Evolutionary conservation across 1,140 invertebrate genomes (phyloP).

Genomic region (Agraylea sexmaculata): DNA sequence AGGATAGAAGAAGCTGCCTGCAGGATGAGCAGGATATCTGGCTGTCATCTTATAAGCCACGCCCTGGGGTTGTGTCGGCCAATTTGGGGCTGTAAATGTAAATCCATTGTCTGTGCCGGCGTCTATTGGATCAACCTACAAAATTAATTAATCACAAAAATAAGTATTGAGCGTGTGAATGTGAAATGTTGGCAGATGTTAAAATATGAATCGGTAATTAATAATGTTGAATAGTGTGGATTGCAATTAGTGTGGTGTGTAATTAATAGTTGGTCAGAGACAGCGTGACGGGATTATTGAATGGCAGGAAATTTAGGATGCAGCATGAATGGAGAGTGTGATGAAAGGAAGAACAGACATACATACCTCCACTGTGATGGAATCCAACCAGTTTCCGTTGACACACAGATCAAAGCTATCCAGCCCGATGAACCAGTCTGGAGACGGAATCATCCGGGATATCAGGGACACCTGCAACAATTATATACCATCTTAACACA

Average conservation of each 20-base stretch:
- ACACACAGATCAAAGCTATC: conserved; percentile 83
- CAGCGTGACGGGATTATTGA: too few species aligned
- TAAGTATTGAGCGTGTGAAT: too few species aligned
- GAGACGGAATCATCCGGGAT: conserved; percentile 81
- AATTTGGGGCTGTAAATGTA: conserved; percentile 92
- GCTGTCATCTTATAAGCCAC: conserved; percentile 85
- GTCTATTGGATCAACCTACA: conserved; percentile 83
- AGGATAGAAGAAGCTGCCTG: conserved; percentile 90
- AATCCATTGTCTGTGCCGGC: conserved; percentile 95
- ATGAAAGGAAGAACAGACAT: neutral
- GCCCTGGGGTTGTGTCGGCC: conserved; percentile 80
- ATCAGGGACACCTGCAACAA: conserved; percentile 64
- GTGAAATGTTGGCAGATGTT: too few species aligned
- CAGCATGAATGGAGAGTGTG: too few species aligned
- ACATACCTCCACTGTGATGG: conserved; percentile 76
- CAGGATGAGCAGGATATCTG: conserved; percentile 79
- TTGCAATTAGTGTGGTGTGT: too few species aligned
- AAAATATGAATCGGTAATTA: too few species aligned
- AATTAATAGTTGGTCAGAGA: too few species aligned
- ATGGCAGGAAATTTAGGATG: too few species aligned
- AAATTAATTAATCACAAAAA: conserved; percentile 19
- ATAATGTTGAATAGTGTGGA: too few species aligned
- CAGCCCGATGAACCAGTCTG: conserved; percentile 98
- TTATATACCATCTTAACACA: too few species aligned
- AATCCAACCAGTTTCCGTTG: conserved; percentile 90